A percentile compares a stretch with the other conserved stretches of the same genome.
phyloP scores from a whole-genome alignment of 2,797 vertebrate species.

The Syncerus caffer region DNA sequence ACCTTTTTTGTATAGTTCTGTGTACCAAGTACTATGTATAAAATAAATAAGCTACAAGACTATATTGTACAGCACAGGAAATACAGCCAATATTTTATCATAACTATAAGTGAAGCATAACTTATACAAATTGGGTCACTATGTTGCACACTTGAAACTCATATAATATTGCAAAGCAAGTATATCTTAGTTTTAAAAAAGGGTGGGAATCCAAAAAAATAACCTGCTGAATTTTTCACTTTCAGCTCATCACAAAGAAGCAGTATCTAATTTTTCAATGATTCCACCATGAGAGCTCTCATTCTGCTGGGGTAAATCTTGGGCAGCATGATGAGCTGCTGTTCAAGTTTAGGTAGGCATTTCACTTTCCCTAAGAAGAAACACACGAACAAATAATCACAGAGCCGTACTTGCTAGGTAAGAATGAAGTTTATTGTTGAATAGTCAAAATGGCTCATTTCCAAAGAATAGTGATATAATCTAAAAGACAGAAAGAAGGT shows the following conservation, averaged over 20 bases:
- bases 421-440: conserved; percentile 71
- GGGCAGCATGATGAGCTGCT: not conserved
- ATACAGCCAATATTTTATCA: not conserved
- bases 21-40: not conserved
- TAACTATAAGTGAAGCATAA: not conserved
- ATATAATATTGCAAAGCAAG: not conserved
- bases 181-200: not conserved
- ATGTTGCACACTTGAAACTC: not conserved
- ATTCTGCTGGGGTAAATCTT: not conserved
- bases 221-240: not conserved
- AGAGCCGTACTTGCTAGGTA: conserved; percentile 50
- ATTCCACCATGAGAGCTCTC: not conserved
- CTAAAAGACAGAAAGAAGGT: not conserved
- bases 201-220: not conserved
- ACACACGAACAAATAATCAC: not conserved
- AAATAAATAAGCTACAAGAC: not conserved
- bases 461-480: not conserved
- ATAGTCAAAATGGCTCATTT: not conserved
- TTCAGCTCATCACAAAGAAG: not conserved
- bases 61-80: not conserved
- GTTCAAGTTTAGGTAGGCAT: not conserved
- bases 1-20: not conserved
- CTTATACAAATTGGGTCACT: not conserved
- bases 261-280: not conserved
- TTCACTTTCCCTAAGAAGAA: not conserved